phyloP scores from a whole-genome alignment of 2,888 invertebrate genomes.

The Apodemia hepburni region DNA sequence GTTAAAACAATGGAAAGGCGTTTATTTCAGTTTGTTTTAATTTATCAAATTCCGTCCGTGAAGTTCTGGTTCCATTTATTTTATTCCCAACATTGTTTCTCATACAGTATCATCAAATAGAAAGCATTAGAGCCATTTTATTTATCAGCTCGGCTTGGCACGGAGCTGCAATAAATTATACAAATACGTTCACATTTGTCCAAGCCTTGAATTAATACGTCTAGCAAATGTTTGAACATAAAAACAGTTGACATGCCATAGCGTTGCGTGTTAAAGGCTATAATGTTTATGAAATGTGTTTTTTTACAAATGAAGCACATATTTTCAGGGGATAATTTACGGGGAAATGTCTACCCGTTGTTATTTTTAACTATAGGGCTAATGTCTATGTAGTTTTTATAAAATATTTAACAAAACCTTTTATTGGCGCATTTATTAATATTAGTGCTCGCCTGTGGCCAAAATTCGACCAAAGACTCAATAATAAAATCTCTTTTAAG shows the following conservation, averaged over 20 bases:
- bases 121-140: constrained; percentile 15
- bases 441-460: too few species aligned
- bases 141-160: constrained; percentile 5
- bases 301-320: background rate
- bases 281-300: constrained; percentile 5
- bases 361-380: background rate
- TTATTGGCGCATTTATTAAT: too few species aligned
- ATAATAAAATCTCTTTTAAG: too few species aligned
- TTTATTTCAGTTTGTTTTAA: background rate
- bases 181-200: constrained; percentile 15
- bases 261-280: constrained; percentile 2
- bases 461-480: too few species aligned
- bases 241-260: constrained; percentile 5
- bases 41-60: constrained; percentile 5
- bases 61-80: constrained; percentile 1
- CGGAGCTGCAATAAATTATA: constrained; percentile 14
- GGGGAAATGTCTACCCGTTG: background rate
- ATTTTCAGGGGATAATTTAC: background rate
- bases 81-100: background rate
- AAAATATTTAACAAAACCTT: background rate
- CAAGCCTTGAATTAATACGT: constrained; percentile 12
- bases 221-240: constrained; percentile 6
- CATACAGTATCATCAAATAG: constrained; percentile 15
- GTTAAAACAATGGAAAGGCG: too few species aligned
- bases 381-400: too few species aligned